phyloP scores from a whole-genome alignment of 1,140 invertebrate genomes.

The Neodiprion lecontei region DNA sequence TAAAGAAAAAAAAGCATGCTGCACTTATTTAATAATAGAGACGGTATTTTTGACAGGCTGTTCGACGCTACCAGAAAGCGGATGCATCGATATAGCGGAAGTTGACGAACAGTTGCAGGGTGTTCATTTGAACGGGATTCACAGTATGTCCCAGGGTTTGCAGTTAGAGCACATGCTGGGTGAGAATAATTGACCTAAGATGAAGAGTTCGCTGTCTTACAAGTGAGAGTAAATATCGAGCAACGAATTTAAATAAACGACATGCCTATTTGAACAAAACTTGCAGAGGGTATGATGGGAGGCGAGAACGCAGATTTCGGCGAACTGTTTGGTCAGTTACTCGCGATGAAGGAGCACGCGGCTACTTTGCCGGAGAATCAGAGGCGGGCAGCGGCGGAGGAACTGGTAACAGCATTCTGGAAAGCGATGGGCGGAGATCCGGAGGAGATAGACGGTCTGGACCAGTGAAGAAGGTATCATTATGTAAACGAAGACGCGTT shows the following conservation, averaged over 20 bases:
- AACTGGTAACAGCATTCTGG: conserved; percentile 82
- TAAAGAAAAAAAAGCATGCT: no score
- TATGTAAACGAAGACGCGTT: neutral
- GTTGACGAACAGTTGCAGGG: conserved; percentile 52
- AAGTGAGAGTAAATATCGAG: neutral
- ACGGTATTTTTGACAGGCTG: neutral
- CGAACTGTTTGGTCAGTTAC: conserved; percentile 69
- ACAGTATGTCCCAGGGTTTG: conserved; percentile 40
- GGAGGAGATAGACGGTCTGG: conserved; percentile 68
- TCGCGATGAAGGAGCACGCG: conserved; percentile 74
- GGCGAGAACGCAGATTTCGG: conserved; percentile 67
- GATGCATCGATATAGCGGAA: conserved; percentile 19
- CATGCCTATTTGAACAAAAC: neutral
- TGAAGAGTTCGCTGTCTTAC: no score
- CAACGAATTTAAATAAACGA: neutral
- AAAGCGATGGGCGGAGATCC: conserved; percentile 78
- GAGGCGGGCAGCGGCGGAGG: conserved; percentile 76
- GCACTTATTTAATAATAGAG: no score
- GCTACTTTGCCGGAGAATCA: conserved; percentile 68
- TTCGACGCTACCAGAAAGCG: neutral
- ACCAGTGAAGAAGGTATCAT: conserved; percentile 38
- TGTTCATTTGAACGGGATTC: conserved; percentile 40
- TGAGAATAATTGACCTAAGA: conserved; percentile 27
- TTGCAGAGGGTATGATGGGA: conserved; percentile 57
- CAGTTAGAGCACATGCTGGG: conserved; percentile 51